Base-by-base conservation (phyloP, 2,113 vertebrate genomes). In the Oophaga pumilio region DNA sequence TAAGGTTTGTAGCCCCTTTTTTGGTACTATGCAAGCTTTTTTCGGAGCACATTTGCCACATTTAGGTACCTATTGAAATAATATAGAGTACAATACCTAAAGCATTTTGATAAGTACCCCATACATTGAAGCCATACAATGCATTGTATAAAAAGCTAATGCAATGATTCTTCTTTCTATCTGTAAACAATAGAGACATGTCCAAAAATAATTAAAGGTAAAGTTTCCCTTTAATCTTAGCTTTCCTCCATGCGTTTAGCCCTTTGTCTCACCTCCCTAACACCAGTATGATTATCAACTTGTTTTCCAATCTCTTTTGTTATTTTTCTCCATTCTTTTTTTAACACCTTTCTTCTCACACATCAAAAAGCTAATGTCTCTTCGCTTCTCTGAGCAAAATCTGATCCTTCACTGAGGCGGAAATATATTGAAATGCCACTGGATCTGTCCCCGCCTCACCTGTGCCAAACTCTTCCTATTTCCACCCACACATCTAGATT, bases 351-450 rank as follows among this genome's bases (percentile, higher is more conserved):
- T 22, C 26, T 76, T 50, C 20, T 85, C 43, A 57, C 18, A 77
- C 33, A 50, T 69, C 13, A 17, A 28, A 74, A 43, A n/a, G 24
- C 20, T 50, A 43, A 73, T 52, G 14, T 43, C 69, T 24, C 49
- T 49, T 79, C 12, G 26, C 74, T 79, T 26, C 57, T 52, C 77
- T 71, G 56, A 87, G 68, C 68, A 82, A 52, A 87, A 82, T 76
- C 14, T 73, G 28, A 82, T 73, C 53, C 8, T 82, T 50, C 56
- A 87, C 52, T 74, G 78, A 87, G 68, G 86, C 78, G 43, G n/a
- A 73, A 82, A 87, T 10, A 3, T n/a, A n/a, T 82, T 56, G 68
- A 87, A 87, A 87, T 87, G 86, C 62, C 86, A 87, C 78, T 53
- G 78, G 22, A 69, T 87, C 64, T 81, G 78, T 87, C 86, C 86